These are phyloP conservation scores for Limenitis camilla DNA, from an alignment of 2,888 invertebrate species.

Conservation along the genomic window DNA sequence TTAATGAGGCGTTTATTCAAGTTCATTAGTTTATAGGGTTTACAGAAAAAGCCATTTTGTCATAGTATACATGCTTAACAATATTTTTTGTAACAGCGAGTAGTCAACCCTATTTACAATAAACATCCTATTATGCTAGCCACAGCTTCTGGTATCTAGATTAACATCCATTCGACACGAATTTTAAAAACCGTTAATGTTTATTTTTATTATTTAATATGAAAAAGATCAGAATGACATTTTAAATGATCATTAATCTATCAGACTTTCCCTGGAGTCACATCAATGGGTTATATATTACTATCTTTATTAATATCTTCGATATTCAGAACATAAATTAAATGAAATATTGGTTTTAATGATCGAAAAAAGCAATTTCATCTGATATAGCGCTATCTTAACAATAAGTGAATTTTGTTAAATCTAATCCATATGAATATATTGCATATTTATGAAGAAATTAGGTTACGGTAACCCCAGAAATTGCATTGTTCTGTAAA, in stretches of 20 bases:
- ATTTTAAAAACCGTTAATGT: not conserved
- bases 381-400: not conserved
- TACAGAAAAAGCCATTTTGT: no score
- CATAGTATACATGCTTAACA: no score
- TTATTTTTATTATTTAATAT: not conserved
- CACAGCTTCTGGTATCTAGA: slow-evolving; percentile 43
- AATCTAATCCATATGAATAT: not conserved
- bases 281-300: not conserved
- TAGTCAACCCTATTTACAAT: not conserved
- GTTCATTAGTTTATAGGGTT: no score
- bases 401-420: not conserved
- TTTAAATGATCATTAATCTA: not conserved
- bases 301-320: not conserved
- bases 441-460: slow-evolving; percentile 1
- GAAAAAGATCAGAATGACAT: not conserved
- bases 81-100: no score
- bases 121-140: slow-evolving; percentile 1
- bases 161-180: slow-evolving; percentile 34
- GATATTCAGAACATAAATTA: not conserved
- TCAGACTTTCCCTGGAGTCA: not conserved
- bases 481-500: not conserved
- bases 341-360: not conserved
- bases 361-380: not conserved
- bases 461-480: not conserved
- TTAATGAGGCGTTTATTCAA: no score